Evolutionary conservation across 2,797 vertebrate genomes (phyloP).

Genomic region (Tenualosa thibaudeaui): DNA sequence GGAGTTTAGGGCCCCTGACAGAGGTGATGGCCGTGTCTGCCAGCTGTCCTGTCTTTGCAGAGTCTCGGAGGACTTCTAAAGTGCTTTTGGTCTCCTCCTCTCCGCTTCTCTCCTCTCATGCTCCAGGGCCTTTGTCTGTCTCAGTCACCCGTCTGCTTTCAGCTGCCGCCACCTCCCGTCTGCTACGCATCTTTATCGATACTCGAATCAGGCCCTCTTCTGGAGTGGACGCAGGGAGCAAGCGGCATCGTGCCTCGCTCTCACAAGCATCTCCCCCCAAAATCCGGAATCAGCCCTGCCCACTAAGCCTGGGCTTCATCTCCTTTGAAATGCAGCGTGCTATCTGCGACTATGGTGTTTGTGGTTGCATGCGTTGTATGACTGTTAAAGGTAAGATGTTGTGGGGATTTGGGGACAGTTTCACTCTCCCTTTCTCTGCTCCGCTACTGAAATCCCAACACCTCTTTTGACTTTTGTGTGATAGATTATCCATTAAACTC

Average conservation of each 20-base stretch:
- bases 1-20: constrained; percentile 37
- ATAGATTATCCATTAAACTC: constrained; percentile 71
- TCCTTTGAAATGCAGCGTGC: neutral
- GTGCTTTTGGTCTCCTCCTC: constrained; percentile 28
- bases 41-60: constrained; percentile 31
- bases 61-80: constrained; percentile 38
- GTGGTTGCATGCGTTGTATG: constrained; percentile 16
- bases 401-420: constrained; percentile 16
- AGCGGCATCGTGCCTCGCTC: neutral
- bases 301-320: neutral
- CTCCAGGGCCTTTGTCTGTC: neutral
- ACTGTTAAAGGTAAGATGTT: constrained; percentile 9
- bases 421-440: constrained; percentile 15
- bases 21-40: constrained; percentile 29
- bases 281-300: neutral
- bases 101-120: neutral
- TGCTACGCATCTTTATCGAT: neutral
- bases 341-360: neutral
- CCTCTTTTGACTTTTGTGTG: constrained; percentile 53
- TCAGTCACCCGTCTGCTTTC: neutral
- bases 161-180: neutral
- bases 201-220: neutral
- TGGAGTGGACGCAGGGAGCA: neutral
- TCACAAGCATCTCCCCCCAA: neutral
- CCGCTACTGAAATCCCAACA: neutral